These are phyloP conservation scores for Chaenogobius annularis DNA, from an alignment of 2,113 vertebrate species.

Conservation along the genomic window DNA sequence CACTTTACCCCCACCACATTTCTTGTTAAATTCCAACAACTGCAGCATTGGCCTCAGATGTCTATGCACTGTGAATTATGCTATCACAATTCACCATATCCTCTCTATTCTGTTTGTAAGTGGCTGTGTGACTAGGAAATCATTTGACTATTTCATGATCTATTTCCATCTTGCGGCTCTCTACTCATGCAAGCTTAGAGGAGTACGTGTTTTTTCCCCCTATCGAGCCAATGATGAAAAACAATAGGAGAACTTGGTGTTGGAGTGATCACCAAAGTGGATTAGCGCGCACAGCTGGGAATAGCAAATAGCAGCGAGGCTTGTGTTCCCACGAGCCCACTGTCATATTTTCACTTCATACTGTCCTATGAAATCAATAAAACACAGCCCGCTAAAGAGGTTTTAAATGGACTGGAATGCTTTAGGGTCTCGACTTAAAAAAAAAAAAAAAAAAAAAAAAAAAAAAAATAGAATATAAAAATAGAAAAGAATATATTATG, in stretches of 20 bases:
- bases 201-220: conserved; percentile 30
- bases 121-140: conserved; percentile 67
- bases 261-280: conserved; percentile 57
- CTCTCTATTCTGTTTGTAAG: conserved; percentile 65
- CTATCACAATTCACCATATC: conserved; percentile 57
- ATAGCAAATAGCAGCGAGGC: conserved; percentile 54
- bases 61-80: conserved; percentile 59
- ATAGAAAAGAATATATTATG: too few relatives aligned
- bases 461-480: too few relatives aligned
- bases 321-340: conserved; percentile 67
- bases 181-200: conserved; percentile 50
- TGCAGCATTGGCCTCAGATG: conserved; percentile 51
- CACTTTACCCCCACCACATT: conserved; percentile 57
- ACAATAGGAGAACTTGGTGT: conserved; percentile 61
- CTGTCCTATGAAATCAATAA: conserved; percentile 71
- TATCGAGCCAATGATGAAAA: conserved; percentile 57
- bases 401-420: conserved; percentile 55
- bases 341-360: conserved; percentile 72
- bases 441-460: too few relatives aligned
- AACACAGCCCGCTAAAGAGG: conserved; percentile 43
- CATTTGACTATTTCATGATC: conserved; percentile 66
- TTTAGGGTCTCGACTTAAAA: conserved; percentile 30
- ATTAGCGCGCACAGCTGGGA: conserved; percentile 70
- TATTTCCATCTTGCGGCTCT: conserved; percentile 68
- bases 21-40: conserved; percentile 60